Evolutionary conservation across 2,888 invertebrate genomes (phyloP), one percentile per base, ranked within the genome.

Genomic region (Pedicia rivosa): DNA sequence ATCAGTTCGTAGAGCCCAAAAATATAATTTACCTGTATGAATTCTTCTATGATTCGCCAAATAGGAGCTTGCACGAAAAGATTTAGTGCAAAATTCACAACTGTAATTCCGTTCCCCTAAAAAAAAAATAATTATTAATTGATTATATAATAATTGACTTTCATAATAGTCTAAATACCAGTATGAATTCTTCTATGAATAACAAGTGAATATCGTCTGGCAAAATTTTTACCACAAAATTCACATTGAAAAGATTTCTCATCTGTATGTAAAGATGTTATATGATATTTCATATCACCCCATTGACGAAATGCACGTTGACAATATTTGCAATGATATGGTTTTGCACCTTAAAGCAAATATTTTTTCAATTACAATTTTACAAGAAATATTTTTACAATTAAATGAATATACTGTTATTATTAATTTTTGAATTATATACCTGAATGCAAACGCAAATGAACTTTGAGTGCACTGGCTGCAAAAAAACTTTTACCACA

Each of bases 231-330:
- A 37, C 78, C 80, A 53, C 88, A 88, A 54, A 78, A 88, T 51
- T 87, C 87, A 55, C 88, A 88, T 52, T 87, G 86, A 55, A 78
- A 84, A 45, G 78, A 73, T 56, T 83, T 83, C 57, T 81, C 69
- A 30, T 75, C 73, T 7, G 82, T 80, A 54, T 88, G 88, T 43
- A 83, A 67, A 3, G 87, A 87, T 20, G 76, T 77, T 40, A 74
- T 74, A 60, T 90, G 88, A 55, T 87, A 86, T 50, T 83, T 84
- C 35, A 88, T 67, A 55, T 88, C 88, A 40, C 86, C 84, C 81
- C 84, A 84, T 55, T 87, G 87, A 0, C 87, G 67, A 59, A 88
- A 88, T 48, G 75, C 70, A 3, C 76, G 69, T 2, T 77, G 78
- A 54, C 88, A 88, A 9, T 51, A 44, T 27, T 78, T 74, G 52